These are phyloP conservation scores for Pachypeltis micranthus DNA, from an alignment of 1,140 invertebrate species.

Conservation along the genomic window DNA sequence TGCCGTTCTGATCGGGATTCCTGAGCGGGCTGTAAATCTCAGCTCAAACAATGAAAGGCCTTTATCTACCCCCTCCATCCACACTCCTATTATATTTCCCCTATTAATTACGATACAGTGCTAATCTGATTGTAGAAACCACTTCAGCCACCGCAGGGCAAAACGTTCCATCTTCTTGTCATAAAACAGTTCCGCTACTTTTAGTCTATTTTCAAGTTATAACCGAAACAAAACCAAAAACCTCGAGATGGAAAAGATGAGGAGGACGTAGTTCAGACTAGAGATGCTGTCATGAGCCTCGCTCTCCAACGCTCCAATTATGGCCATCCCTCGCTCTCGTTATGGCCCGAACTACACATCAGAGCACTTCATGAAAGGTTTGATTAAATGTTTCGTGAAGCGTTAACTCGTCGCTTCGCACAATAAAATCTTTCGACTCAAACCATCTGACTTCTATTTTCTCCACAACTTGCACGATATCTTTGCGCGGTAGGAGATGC, in stretches of 20 bases:
- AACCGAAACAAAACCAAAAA: not conserved
- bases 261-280: not conserved
- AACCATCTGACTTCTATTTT: too few species aligned
- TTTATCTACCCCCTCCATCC: not conserved
- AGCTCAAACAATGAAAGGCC: not conserved
- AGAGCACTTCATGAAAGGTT: too few species aligned
- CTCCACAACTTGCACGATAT: too few species aligned
- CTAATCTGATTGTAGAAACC: not conserved
- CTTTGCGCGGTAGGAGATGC: too few species aligned
- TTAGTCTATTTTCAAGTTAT: too few species aligned
- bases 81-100: constrained; percentile 4
- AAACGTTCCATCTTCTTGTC: not conserved
- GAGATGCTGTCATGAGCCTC: not conserved
- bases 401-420: too few species aligned
- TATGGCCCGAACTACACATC: too few species aligned
- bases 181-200: too few species aligned
- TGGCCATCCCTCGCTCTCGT: too few species aligned
- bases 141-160: not conserved
- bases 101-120: constrained; percentile 1
- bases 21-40: constrained; percentile 5
- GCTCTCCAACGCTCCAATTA: too few species aligned
- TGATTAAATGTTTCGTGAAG: too few species aligned
- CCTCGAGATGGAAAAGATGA: not conserved
- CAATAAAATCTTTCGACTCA: too few species aligned
- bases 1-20: not conserved